A percentile compares a stretch with the other conserved stretches of the same genome.
Conservation (phyloP, 2,888 invertebrate species). For the Hedychridium roseum region DNA sequence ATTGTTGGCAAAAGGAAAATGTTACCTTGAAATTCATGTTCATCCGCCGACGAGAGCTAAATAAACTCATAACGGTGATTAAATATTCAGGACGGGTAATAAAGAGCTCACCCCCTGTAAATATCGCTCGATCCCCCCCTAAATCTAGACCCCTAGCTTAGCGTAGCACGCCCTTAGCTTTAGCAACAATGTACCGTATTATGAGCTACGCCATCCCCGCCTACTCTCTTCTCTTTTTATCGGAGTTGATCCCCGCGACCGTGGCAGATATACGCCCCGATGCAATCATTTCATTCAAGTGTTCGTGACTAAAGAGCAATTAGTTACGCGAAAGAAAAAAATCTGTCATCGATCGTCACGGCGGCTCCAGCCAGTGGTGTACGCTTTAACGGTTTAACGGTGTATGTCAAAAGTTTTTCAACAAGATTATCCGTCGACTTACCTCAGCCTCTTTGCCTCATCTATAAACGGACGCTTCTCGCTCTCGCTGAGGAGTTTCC, state of each 20-base stretch:
- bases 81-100: slow-evolving; percentile 57
- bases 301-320: slow-evolving; percentile 50
- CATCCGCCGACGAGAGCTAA: slow-evolving; percentile 27
- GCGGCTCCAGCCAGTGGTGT: no score
- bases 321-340: slow-evolving; percentile 34
- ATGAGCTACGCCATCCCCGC: slow-evolving; percentile 40
- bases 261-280: slow-evolving; percentile 33
- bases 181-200: slow-evolving; percentile 55
- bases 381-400: no score
- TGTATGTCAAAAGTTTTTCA: no score
- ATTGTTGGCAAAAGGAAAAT: not conserved
- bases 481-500: slow-evolving; percentile 86
- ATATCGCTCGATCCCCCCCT: slow-evolving; percentile 38
- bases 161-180: slow-evolving; percentile 49
- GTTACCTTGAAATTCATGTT: not conserved
- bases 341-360: slow-evolving; percentile 18
- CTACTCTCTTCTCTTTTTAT: slow-evolving; percentile 4
- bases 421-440: no score
- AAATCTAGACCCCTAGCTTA: slow-evolving; percentile 44
- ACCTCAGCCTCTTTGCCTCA: slow-evolving; percentile 88
- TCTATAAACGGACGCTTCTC: slow-evolving; percentile 91
- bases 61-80: slow-evolving; percentile 58
- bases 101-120: slow-evolving; percentile 44
- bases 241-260: slow-evolving; percentile 19
- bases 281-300: slow-evolving; percentile 46